These are phyloP conservation scores for Monarcha castaneiventris DNA, from an alignment of 2,113 vertebrate species.

Conservation along the genomic window DNA sequence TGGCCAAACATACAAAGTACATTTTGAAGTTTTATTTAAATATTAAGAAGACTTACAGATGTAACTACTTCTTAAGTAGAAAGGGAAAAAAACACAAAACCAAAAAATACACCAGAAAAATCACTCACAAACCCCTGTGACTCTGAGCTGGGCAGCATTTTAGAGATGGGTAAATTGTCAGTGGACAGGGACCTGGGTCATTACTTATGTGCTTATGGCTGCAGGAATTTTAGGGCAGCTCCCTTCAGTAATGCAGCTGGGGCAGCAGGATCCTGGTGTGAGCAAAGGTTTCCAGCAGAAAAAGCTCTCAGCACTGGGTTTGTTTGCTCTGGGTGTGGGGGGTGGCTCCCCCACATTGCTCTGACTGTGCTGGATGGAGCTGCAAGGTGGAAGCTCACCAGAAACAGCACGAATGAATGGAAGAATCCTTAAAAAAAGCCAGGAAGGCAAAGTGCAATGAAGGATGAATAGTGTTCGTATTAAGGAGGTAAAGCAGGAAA, in stretches of 20 bases:
- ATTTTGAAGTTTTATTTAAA: constrained; percentile 50
- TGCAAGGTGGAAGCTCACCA: background rate
- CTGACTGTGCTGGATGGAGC: background rate
- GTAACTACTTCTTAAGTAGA: constrained; percentile 17
- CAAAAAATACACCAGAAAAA: background rate
- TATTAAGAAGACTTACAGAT: constrained; percentile 32
- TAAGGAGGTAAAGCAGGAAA: background rate
- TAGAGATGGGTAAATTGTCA: constrained; percentile 2
- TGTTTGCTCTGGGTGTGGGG: background rate
- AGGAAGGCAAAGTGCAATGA: background rate
- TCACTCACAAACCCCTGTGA: background rate
- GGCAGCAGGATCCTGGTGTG: background rate
- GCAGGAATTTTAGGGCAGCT: background rate
- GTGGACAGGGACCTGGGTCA: background rate
- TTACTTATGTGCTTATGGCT: background rate
- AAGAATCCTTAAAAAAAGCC: background rate
- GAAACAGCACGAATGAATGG: background rate
- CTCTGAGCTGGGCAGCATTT: background rate
- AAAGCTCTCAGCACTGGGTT: rapidly evolving
- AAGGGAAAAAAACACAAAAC: rapidly evolving
- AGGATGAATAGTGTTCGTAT: background rate
- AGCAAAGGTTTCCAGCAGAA: background rate
- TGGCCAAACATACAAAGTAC: constrained; percentile 31
- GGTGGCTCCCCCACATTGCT: rapidly evolving
- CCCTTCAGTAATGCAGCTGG: background rate